A percentile compares a stretch with the other conserved stretches of the same genome.
These are phyloP conservation scores for Melitaea athalia DNA, from an alignment of 2,888 invertebrate species.

Conservation along the genomic window DNA sequence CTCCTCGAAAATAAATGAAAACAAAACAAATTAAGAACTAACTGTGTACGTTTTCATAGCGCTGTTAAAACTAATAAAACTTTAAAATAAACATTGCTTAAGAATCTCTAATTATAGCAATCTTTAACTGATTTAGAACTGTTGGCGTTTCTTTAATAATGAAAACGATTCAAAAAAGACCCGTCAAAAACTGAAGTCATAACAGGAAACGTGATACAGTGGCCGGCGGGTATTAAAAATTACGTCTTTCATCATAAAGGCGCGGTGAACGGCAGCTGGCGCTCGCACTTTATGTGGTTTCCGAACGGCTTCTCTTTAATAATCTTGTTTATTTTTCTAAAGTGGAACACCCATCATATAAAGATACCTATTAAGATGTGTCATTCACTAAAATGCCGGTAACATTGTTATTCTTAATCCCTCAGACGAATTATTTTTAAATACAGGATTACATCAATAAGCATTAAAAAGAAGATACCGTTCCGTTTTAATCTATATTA, in stretches of 20 bases:
- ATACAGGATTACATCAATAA: constrained; percentile 11
- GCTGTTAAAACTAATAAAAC: constrained; percentile 49
- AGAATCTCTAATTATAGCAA: constrained; percentile 39
- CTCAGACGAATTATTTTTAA: constrained; percentile 31
- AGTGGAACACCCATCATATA: constrained; percentile 71
- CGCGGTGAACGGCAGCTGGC: constrained; percentile 76
- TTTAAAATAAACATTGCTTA: neutral
- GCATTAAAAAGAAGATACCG: neutral
- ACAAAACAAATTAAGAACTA: neutral
- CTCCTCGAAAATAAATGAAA: constrained; percentile 40
- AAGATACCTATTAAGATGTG: constrained; percentile 60
- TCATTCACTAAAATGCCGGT: constrained; percentile 45
- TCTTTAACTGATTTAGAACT: constrained; percentile 63
- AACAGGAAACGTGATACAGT: constrained; percentile 80
- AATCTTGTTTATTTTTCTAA: constrained; percentile 76
- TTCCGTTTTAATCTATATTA: neutral
- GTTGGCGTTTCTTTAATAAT: constrained; percentile 70
- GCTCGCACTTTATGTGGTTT: constrained; percentile 77
- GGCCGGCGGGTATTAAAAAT: constrained; percentile 63
- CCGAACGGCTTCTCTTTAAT: constrained; percentile 73
- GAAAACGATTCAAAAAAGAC: constrained; percentile 71
- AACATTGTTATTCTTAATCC: constrained; percentile 42
- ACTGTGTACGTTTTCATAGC: neutral
- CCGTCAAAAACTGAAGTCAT: constrained; percentile 79
- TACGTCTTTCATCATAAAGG: constrained; percentile 76